Percentiles rank a stretch among this genome's conserved stretches.
These are phyloP conservation scores for Ectropis grisescens DNA, from an alignment of 1,140 invertebrate genomes.

Conservation along the genomic window DNA sequence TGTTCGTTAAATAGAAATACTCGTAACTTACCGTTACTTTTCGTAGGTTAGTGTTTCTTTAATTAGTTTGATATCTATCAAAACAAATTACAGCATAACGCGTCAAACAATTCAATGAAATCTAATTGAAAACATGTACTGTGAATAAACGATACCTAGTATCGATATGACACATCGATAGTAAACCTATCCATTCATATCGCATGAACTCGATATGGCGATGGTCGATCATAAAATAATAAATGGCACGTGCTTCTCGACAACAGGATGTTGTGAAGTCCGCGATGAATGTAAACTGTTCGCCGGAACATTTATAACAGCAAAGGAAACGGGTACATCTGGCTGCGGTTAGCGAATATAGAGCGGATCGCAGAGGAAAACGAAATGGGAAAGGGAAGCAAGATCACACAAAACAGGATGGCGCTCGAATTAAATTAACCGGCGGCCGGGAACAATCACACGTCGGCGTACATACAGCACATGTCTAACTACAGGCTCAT, in stretches of 20 bases:
- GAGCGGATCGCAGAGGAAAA: conserved; percentile 26
- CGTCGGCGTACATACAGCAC: no score
- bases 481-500: no score
- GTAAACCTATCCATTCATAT: no score
- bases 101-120: no score
- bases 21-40: no score
- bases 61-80: no score
- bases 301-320: conserved; percentile 23
- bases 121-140: no score
- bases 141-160: no score
- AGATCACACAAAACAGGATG: conserved; percentile 17
- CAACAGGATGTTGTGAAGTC: conserved; percentile 39
- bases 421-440: conserved; percentile 6
- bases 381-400: conserved; percentile 30
- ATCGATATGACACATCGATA: no score
- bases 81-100: no score
- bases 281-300: conserved; percentile 23
- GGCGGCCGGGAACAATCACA: conserved; percentile 10
- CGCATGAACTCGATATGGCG: conserved; percentile 1
- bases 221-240: conserved; percentile 18
- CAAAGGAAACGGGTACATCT: conserved; percentile 39
- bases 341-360: conserved; percentile 16
- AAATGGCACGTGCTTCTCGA: conserved; percentile 28
- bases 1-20: no score
- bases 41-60: no score